These are phyloP conservation scores for Centropyge bicolor DNA, from an alignment of 2,797 vertebrate genomes.

Conservation along the genomic window DNA sequence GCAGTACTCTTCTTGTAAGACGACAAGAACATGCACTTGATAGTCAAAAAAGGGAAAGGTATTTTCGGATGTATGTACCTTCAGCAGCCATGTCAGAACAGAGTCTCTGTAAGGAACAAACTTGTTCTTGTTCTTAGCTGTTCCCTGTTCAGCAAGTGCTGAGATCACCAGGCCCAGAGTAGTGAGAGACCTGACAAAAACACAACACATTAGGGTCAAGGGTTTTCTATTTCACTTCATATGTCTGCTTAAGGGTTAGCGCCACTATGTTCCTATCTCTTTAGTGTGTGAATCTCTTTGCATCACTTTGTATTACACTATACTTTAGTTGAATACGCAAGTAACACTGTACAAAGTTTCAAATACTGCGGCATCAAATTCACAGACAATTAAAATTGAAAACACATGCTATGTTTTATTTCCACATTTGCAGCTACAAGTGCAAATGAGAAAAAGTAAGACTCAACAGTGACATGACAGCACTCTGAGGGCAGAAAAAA, in stretches of 20 bases:
- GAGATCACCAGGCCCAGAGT: slow-evolving; percentile 89
- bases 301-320: neutral
- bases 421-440: neutral
- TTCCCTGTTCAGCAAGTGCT: slow-evolving; percentile 88
- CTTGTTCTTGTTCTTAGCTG: slow-evolving; percentile 92
- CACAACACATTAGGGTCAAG: slow-evolving; percentile 6
- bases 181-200: slow-evolving; percentile 83
- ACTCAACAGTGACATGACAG: neutral
- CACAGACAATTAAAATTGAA: neutral
- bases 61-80: slow-evolving; percentile 75
- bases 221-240: neutral
- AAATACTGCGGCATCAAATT: neutral
- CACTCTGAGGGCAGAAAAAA: neutral
- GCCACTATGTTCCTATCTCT: neutral
- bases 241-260: neutral
- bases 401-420: neutral
- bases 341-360: neutral
- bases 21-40: neutral
- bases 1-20: neutral
- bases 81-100: slow-evolving; percentile 94
- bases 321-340: neutral
- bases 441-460: neutral
- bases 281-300: neutral
- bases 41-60: neutral
- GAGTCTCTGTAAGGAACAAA: slow-evolving; percentile 96